Percentiles rank a stretch among this genome's conserved stretches.
phyloP scores from a whole-genome alignment of 2,797 vertebrate genomes.

The Catharus ustulatus region DNA sequence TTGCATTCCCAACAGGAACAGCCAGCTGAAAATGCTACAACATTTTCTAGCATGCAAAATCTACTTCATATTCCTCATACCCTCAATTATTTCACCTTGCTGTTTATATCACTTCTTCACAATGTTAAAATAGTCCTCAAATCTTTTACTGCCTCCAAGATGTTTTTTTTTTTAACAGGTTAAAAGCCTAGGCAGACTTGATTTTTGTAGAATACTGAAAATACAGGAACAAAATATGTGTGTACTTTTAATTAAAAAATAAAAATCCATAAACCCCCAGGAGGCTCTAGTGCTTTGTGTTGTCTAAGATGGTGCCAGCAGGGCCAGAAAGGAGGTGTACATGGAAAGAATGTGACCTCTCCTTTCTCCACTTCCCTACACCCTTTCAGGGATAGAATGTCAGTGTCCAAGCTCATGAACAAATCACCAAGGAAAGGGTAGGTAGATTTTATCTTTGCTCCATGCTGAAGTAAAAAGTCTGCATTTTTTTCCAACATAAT shows the following conservation, averaged over 20 bases:
- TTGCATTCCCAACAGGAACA: neutral
- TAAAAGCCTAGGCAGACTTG: neutral
- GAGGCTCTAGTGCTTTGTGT: neutral
- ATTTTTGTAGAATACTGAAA: neutral
- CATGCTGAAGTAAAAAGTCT: neutral
- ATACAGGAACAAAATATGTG: neutral
- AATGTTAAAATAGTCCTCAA: neutral
- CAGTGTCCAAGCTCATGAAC: neutral
- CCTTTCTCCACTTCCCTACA: neutral
- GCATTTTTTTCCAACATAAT: neutral
- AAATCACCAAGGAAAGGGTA: neutral
- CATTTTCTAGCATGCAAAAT: neutral
- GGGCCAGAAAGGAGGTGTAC: neutral
- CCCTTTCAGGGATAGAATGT: neutral
- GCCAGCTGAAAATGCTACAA: neutral
- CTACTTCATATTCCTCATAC: neutral
- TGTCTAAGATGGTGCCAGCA: neutral
- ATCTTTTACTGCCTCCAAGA: neutral
- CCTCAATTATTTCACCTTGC: neutral
- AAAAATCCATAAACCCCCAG: neutral
- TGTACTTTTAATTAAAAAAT: neutral
- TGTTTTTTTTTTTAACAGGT: neutral
- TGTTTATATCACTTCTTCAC: neutral
- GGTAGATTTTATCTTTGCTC: neutral
- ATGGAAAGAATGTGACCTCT: neutral